These are phyloP conservation scores for Pogonomyrmex californicus DNA, from an alignment of 1,140 invertebrate genomes.

Conservation along the genomic window DNA sequence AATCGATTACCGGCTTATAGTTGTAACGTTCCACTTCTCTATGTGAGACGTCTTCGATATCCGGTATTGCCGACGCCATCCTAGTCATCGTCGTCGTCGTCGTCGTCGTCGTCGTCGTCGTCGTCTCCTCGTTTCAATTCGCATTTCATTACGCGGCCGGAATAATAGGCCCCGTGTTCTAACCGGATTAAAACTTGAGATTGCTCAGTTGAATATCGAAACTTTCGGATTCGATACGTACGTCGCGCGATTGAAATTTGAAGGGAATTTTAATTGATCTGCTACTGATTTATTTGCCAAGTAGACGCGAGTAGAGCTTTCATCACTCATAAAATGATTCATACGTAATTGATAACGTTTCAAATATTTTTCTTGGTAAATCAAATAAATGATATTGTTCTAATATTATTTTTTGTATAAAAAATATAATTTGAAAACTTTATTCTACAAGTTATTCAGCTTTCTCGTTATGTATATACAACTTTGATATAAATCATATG, in stretches of 20 bases:
- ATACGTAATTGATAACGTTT: background rate
- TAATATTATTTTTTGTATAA: background rate
- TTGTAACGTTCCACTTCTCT: constrained; percentile 60
- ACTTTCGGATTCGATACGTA: constrained; percentile 38
- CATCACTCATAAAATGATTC: background rate
- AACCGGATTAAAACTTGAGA: constrained; percentile 51
- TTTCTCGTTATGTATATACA: background rate
- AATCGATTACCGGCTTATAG: constrained; percentile 66
- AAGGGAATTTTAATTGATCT: background rate
- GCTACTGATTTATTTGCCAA: background rate
- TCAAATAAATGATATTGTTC: background rate
- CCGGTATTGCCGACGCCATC: constrained; percentile 14
- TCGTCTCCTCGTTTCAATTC: constrained; percentile 48
- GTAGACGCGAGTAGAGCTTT: background rate
- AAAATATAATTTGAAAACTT: background rate
- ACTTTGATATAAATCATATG: background rate
- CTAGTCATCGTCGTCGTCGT: background rate
- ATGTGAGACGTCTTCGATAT: constrained; percentile 46
- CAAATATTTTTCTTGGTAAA: background rate
- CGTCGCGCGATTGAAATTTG: constrained; percentile 35
- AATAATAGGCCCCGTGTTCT: constrained; percentile 39
- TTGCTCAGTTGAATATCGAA: constrained; percentile 37
- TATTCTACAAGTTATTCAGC: background rate
- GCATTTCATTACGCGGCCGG: constrained; percentile 53
- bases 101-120: background rate